Conservation (phyloP, 2,888 invertebrate species). For the Caenorhabditis imperialis region DNA sequence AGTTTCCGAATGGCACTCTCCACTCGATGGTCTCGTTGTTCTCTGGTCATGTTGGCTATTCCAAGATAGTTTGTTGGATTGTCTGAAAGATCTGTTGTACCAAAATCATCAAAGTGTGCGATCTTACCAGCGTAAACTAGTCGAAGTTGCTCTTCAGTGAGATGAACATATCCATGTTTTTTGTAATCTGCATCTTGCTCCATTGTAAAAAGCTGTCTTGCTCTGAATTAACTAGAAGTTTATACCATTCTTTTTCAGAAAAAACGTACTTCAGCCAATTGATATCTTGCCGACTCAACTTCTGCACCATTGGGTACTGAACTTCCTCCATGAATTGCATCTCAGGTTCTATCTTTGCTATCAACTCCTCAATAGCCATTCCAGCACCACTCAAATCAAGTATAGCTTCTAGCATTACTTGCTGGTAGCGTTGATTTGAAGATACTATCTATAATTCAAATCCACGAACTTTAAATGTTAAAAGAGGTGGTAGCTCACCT, state of each 20-base stretch:
- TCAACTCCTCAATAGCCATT: slow-evolving; percentile 48
- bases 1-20: slow-evolving; percentile 64
- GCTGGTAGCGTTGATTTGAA: slow-evolving; percentile 56
- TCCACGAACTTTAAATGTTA: not conserved
- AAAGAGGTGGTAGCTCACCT: too few relatives aligned
- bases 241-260: not conserved
- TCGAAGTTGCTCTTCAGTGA: slow-evolving; percentile 62
- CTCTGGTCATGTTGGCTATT: slow-evolving; percentile 38
- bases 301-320: slow-evolving; percentile 66
- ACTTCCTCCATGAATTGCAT: slow-evolving; percentile 62
- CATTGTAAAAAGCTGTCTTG: slow-evolving; percentile 43
- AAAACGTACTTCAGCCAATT: slow-evolving; percentile 57
- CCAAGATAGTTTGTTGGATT: slow-evolving; percentile 22
- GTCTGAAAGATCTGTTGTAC: slow-evolving; percentile 11
- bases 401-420: slow-evolving; percentile 62
- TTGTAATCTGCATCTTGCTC: slow-evolving; percentile 60
- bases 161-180: slow-evolving; percentile 61
- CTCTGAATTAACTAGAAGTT: slow-evolving; percentile 26
- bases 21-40: slow-evolving; percentile 52
- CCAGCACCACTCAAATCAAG: slow-evolving; percentile 64
- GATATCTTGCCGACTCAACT: slow-evolving; percentile 62
- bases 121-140: slow-evolving; percentile 57
- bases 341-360: slow-evolving; percentile 43
- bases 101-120: not conserved
- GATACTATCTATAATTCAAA: slow-evolving; percentile 51